Evolutionary conservation across 30 jellyfish, hydroid and myxozoan species (phyloP), one percentile per base, ranked within the genome.

Genomic region (Catostylus mosaicus): DNA sequence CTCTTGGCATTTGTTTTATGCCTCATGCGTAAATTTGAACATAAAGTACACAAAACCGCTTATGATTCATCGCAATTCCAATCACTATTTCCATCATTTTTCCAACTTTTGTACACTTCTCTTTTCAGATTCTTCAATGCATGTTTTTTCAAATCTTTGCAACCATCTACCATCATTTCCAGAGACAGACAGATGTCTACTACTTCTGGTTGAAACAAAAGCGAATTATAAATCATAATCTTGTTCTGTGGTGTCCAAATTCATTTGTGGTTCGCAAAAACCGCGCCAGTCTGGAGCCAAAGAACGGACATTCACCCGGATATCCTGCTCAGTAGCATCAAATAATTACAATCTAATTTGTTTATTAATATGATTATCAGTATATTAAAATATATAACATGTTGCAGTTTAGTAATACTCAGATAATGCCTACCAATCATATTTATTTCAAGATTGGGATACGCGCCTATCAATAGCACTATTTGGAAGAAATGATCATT

Each of bases 181-280:
- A 40, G 14, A 40, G 11, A 40, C 54, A 40, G n/a, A 40, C 54
- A 40, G 54, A 14, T 14, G 7, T 40, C 14, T 5, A 14, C 54
- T 7, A 7, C 7, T 7, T 40, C 14, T 40, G 54, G 54, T 40
- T 14, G 54, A 7, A 40, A 40, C 14, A 14, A 40, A 40, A 40
- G 14, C 54, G 27, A 52, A 52, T 10, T 10, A 52, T 52, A 52
- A 52, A 52, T 16, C 30, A 10, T 52, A n/a, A 52, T n/a, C 67
- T 10, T 20, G 67, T 52, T 52, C 19, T 52, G 67, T 52, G 67
- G 67, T 52, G 29, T 5, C 67, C 24, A 52, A 52, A 52, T 52
- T 16, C 67, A 52, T 10, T 20, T 52, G 67, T n/a, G 67, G 67
- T 52, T 7, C 67, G 19, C 19, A 10, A n/a, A 52, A 52, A 52